Evolutionary conservation across 2,113 vertebrate genomes (phyloP).

Genomic region (Glareola pratincola): DNA sequence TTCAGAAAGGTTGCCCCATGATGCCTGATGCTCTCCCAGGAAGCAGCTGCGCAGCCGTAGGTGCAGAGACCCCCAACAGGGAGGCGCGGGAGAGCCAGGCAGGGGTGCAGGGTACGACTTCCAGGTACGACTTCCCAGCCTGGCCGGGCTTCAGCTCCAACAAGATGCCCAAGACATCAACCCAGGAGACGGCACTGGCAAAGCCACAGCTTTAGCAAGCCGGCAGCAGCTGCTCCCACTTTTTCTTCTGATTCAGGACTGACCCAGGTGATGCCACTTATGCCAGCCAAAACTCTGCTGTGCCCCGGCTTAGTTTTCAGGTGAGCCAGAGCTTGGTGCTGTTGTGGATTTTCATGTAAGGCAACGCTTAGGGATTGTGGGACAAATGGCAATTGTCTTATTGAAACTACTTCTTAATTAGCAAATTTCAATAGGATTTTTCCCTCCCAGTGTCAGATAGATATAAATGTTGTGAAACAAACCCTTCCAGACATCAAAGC

Average conservation of each 20-base stretch:
- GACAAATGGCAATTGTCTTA: not conserved
- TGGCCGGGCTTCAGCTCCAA: not conserved
- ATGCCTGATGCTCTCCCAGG: not conserved
- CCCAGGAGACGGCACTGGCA: not conserved
- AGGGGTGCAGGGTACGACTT: not conserved
- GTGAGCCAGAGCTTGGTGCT: not conserved
- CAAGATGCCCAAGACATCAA: not conserved
- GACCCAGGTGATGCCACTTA: not conserved
- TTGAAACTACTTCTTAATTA: constrained; percentile 6
- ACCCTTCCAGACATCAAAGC: constrained; percentile 23
- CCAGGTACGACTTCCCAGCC: not conserved
- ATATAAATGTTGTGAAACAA: constrained; percentile 42
- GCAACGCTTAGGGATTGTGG: not conserved
- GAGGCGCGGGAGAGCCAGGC: not conserved
- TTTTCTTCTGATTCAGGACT: not conserved
- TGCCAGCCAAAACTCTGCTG: not conserved
- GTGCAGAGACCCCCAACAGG: not conserved
- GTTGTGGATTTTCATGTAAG: not conserved
- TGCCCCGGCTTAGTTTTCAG: not conserved
- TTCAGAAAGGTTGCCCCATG: not conserved
- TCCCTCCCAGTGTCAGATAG: not conserved
- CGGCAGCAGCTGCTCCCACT: not conserved
- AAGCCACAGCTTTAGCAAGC: not conserved
- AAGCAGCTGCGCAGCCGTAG: not conserved
- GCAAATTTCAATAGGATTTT: constrained; percentile 1